A percentile compares a stretch with the other conserved stretches of the same genome.
These are phyloP conservation scores for Heliconius nattereri DNA, from an alignment of 1,140 invertebrate species.

Conservation along the genomic window DNA sequence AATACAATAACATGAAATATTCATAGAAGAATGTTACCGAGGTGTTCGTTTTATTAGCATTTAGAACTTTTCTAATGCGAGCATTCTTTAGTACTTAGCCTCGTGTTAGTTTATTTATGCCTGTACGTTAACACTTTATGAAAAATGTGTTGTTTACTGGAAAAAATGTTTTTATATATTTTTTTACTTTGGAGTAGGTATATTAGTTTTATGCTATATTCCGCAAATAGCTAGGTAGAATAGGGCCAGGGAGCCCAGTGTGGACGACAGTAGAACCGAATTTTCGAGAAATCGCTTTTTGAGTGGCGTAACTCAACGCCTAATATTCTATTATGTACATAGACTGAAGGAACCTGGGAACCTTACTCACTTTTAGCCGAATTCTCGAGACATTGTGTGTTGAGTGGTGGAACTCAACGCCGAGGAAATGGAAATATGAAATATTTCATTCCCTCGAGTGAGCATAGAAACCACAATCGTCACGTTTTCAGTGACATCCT, in stretches of 20 bases:
- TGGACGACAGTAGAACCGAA: too few relatives aligned
- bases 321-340: too few relatives aligned
- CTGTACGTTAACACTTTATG: not conserved
- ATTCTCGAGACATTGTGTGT: not conserved
- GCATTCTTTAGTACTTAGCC: conserved; percentile 29
- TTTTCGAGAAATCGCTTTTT: too few relatives aligned
- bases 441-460: not conserved
- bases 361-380: not conserved
- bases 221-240: too few relatives aligned
- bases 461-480: not conserved
- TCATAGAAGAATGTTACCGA: conserved; percentile 20
- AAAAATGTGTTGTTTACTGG: conserved; percentile 2
- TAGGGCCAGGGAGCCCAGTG: too few relatives aligned
- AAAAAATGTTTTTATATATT: not conserved
- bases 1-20: conserved; percentile 36
- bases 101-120: not conserved
- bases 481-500: too few relatives aligned
- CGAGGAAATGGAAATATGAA: not conserved
- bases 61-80: conserved; percentile 26
- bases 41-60: conserved; percentile 30
- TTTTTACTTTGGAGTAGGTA: too few relatives aligned
- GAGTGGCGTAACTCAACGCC: too few relatives aligned
- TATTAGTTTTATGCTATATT: too few relatives aligned
- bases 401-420: not conserved
- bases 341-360: not conserved